Evolutionary conservation across 1,140 invertebrate species (phyloP), one percentile per base, ranked within the genome.

Genomic region (Drosophila ercepeae): DNA sequence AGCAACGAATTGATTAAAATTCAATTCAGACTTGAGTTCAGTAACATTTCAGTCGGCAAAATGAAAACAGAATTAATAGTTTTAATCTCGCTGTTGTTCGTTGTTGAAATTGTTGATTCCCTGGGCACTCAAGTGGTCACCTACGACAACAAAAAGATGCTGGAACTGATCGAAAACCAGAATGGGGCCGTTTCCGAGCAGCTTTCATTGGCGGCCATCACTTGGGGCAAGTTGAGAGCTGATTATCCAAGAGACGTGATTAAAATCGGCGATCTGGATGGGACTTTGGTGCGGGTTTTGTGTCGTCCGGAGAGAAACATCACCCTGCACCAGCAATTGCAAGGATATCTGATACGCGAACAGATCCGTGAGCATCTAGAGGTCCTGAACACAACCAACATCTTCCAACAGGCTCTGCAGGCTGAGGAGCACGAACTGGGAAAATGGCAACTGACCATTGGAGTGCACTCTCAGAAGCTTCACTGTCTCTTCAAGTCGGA

Each of bases 191-290:
- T 65, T 6, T 3, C 13, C 23, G 69, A 74, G 39, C 69, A 73
- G 25, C 39, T 74, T 0, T 51, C 19, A 2, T 25, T 74, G 36
- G 50, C 34, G 6, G n/a, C 25, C 3, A 14, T 23, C 45, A 74
- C 71, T 34, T 74, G 71, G 71, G 71, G 71, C 8, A 74, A 74
- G 4, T 39, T 74, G 9, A 42, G 25, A 4, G 69, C 46, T 14
- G 71, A 74, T 23, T 74, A 51, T 6, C 36, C 69, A 0, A 21
- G 19, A 5, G 71, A 74, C 34, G 52, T 51, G 29, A 32, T 16
- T 19, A 74, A 74, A 36, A 73, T 73, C 9, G 59, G 48, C 3
- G 39, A 41, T 11, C 36, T 74, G 7, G 8, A 42, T 5, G 58
- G 64, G 3, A 64, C 71, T 0, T n/a, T 74, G 18, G 21, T 19